These are phyloP conservation scores for Temnothorax curvispinosus DNA, from an alignment of 1,140 invertebrate genomes.

Conservation along the genomic window DNA sequence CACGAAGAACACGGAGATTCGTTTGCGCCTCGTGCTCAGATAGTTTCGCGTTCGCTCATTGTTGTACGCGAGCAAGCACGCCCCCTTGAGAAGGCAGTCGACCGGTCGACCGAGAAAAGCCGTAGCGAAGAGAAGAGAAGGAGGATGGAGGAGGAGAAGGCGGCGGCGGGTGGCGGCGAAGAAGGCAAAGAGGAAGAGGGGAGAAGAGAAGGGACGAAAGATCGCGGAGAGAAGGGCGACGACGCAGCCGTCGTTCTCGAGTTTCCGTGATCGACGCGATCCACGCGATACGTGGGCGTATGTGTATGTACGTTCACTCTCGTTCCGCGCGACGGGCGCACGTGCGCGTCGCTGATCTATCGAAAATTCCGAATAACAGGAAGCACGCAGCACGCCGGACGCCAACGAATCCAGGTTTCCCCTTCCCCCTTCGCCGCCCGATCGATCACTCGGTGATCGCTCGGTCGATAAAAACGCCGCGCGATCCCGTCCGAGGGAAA, in stretches of 20 bases:
- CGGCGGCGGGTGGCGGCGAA: not conserved
- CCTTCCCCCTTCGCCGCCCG: not conserved
- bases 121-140: conserved; percentile 30
- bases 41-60: conserved; percentile 77
- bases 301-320: not conserved
- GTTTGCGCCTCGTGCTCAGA: conserved; percentile 75
- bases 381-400: not conserved
- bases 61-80: conserved; percentile 74
- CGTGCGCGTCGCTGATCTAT: not conserved
- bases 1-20: conserved; percentile 45
- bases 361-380: not conserved
- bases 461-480: conserved; percentile 41
- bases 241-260: not conserved
- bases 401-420: conserved; percentile 24
- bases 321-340: not conserved
- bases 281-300: too few species aligned
- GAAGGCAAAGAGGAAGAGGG: conserved; percentile 16
- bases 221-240: conserved; percentile 34
- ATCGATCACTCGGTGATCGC: conserved; percentile 21
- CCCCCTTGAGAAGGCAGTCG: conserved; percentile 75
- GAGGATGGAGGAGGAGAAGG: not conserved
- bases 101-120: conserved; percentile 66
- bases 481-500: not conserved
- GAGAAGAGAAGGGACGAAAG: conserved; percentile 53
- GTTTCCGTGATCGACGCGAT: not conserved